Evolutionary conservation across 2,888 invertebrate species (phyloP), one percentile per base, ranked within the genome.

Genomic region (Dinocampus coccinellae): DNA sequence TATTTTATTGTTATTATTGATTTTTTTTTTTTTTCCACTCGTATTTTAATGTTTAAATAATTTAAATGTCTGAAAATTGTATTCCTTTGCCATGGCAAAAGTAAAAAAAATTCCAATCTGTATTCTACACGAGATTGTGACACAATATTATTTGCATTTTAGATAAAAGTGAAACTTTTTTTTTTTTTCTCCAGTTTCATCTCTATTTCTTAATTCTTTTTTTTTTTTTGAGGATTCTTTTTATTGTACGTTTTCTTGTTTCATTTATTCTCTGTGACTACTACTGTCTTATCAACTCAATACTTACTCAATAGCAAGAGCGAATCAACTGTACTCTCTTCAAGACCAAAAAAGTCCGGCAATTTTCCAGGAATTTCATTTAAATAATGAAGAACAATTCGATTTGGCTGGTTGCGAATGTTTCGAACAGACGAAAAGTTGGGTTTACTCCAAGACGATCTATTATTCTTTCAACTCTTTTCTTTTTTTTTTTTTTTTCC

Each of bases 321-420:
- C 26, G 29, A 57, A 66, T 66, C 39, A 29, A 57, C 64, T 64
- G n/a, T n/a, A 47, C 20, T 47, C 47, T 64, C 34, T 33, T 64
- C 53, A 55, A 26, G 29, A 29, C 22, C 26, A 58, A 47, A 34
- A 63, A 39, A 22, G 11, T 55, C 55, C 47, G 70, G 64, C 70
- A 47, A 70, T 64, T 70, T 33, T 70, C 70, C 70, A 70, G 62
- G 64, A 64, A 70, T 70, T 64, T 70, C 70, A 70, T 70, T 70
- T 64, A 70, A 70, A 70, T 70, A 70, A 70, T 70, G 64, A 70
- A 70, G 64, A 39, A 58, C 42, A 34, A 70, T 70, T 70, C 64
- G 70, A 70, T 70, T 70, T 63, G 70, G 70, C 64, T 42, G 52
- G 58, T 58, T 57, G 63, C 13, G 69, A 64, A 58, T 64, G 70